A percentile compares a stretch with the other conserved stretches of the same genome.
Conservation (phyloP, 2,113 vertebrate species). For the Melanotaenia duboulayi region DNA sequence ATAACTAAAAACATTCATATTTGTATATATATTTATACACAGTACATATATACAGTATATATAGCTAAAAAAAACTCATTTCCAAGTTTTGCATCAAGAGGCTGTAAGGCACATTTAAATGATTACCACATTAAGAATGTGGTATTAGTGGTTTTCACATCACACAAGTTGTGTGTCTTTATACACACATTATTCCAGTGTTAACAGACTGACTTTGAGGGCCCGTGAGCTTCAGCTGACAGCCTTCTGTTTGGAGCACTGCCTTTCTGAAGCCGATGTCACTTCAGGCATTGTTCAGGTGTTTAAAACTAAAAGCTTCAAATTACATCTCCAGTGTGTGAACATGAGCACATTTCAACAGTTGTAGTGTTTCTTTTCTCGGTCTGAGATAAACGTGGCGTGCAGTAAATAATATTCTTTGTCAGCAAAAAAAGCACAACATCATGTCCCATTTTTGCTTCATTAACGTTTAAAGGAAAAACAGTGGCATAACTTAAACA, state of each 20-base stretch:
- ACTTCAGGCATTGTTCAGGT: not conserved
- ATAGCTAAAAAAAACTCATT: constrained; percentile 12
- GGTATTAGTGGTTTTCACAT: constrained; percentile 40
- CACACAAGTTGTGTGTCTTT: constrained; percentile 29
- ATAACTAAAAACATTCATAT: constrained; percentile 20
- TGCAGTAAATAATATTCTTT: not conserved
- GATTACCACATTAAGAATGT: constrained; percentile 26
- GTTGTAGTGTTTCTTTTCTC: not conserved
- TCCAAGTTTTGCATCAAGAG: constrained; percentile 24
- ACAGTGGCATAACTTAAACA: not conserved
- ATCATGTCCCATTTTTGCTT: constrained; percentile 8
- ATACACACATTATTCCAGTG: constrained; percentile 45
- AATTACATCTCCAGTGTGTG: constrained; percentile 18
- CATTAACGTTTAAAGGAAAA: constrained; percentile 37
- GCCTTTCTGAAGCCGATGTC: constrained; percentile 18
- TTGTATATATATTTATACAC: constrained; percentile 5
- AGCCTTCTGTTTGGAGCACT: constrained; percentile 21
- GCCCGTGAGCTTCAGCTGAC: constrained; percentile 29
- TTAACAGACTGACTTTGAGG: constrained; percentile 39
- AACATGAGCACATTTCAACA: not conserved
- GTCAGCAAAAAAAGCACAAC: constrained; percentile 4
- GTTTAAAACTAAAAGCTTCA: constrained; percentile 32
- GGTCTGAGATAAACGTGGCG: not conserved
- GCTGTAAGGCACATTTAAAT: constrained; percentile 66
- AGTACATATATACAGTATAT: constrained; percentile 37